Evolutionary conservation across 1,140 invertebrate genomes (phyloP).

Genomic region (Argopecten irradians): DNA sequence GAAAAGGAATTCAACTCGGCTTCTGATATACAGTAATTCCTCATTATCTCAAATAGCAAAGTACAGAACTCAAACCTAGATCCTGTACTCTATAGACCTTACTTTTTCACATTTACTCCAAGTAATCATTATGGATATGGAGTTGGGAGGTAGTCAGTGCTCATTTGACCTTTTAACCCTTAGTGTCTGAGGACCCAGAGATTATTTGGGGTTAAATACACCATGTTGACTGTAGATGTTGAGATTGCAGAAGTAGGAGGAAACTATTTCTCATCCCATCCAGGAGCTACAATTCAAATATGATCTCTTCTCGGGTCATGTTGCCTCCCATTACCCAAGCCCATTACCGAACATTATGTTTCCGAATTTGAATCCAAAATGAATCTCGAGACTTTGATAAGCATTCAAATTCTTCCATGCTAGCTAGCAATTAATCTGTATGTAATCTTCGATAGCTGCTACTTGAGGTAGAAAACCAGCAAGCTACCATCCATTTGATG

Average conservation of each 20-base stretch:
- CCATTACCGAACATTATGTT: neutral
- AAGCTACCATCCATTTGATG: constrained; percentile 5
- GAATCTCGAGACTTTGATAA: constrained; percentile 21
- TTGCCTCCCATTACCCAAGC: neutral
- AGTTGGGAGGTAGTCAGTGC: neutral
- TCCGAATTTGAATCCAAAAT: constrained; percentile 22
- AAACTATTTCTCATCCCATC: neutral
- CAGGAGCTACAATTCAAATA: neutral
- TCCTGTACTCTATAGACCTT: too few species aligned
- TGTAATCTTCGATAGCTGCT: neutral
- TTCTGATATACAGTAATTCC: too few species aligned
- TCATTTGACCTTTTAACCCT: constrained; percentile 6
- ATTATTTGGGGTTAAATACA: neutral
- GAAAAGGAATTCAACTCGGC: too few species aligned
- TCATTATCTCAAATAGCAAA: too few species aligned
- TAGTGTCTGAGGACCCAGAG: neutral
- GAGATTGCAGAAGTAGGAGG: neutral
- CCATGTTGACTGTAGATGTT: neutral
- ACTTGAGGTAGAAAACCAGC: constrained; percentile 8
- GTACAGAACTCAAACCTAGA: too few species aligned
- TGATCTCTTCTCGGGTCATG: neutral
- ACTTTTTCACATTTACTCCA: too few species aligned
- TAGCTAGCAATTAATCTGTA: neutral
- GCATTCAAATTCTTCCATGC: neutral
- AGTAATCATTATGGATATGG: too few species aligned